Evolutionary conservation across 2,113 vertebrate species (phyloP).

Genomic region (Ophiodon elongatus): DNA sequence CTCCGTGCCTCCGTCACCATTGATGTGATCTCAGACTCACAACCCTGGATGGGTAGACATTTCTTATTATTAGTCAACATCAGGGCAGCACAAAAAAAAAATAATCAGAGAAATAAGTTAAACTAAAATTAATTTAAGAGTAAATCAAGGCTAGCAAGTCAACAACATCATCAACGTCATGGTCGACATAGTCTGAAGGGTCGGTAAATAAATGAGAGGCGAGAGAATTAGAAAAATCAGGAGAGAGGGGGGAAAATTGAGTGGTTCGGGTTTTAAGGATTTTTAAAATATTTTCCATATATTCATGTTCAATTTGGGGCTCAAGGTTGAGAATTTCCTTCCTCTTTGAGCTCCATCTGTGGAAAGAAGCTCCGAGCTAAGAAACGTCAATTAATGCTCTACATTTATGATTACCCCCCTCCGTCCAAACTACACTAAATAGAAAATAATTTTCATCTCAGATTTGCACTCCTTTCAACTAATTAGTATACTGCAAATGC

Average conservation of each 20-base stretch:
- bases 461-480: constrained; percentile 31
- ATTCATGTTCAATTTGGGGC: constrained; percentile 81
- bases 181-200: constrained; percentile 51
- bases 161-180: constrained; percentile 32
- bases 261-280: constrained; percentile 71
- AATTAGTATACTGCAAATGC: constrained; percentile 8
- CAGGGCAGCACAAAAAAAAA: constrained; percentile 38
- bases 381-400: constrained; percentile 76
- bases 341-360: constrained; percentile 71
- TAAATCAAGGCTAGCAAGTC: constrained; percentile 57
- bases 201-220: constrained; percentile 72
- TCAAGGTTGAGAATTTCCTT: constrained; percentile 82
- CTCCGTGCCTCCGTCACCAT: constrained; percentile 91
- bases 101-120: constrained; percentile 20
- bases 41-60: constrained; percentile 84
- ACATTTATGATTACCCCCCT: constrained; percentile 75
- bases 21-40: constrained; percentile 92
- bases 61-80: constrained; percentile 37
- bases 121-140: constrained; percentile 63
- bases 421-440: constrained; percentile 53
- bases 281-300: constrained; percentile 79
- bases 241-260: constrained; percentile 57
- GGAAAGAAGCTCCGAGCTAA: constrained; percentile 81
- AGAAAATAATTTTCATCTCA: constrained; percentile 54
- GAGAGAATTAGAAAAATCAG: constrained; percentile 49